Evolutionary conservation across 2,888 invertebrate genomes (phyloP), one percentile per base, ranked within the genome.

Genomic region (Leucozona laternaria): DNA sequence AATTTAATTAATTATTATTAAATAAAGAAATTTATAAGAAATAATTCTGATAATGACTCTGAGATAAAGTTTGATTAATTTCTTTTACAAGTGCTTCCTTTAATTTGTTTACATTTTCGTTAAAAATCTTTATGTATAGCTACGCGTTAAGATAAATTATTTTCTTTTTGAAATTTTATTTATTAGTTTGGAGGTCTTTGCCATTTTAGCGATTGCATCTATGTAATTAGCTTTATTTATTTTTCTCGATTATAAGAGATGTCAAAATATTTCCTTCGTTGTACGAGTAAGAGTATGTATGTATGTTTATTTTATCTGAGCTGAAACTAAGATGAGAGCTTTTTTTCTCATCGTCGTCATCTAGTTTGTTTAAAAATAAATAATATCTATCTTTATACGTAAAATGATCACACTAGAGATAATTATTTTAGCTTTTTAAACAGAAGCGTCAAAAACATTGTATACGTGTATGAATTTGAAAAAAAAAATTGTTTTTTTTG

Each of bases 181-280:
- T 25, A 25, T n/a, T n/a, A 13, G 20, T 43, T 37, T 70, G 62
- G 70, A 76, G 80, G 83, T 79, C 73, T 83, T 53, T 68, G 53
- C 22, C 80, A 34, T 77, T 13, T 17, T 13, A 73, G 13, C 28
- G 22, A 31, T 75, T 62, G 66, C 50, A 68, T 37, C 58, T 70
- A 68, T 37, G 53, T 70, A 83, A 68, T 71, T 40, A 58, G 17
- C n/a, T 71, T 68, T 43, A 8, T 48, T 20, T 73, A 73, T 50
- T 34, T 73, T 13, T 11, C 62, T 45, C 48, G 60, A 62, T 60
- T 50, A 43, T 55, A 79, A 80, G 64, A 45, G 64, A 80, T 84
- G 84, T 84, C 84, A 84, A 84, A 84, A 80, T 76, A 80, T 84
- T 84, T 70, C 70, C 76, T 71, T 64, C 75, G n/a, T 4, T 6